phyloP scores from a whole-genome alignment of 2,113 vertebrate species.

The Dermatemys mawii region DNA sequence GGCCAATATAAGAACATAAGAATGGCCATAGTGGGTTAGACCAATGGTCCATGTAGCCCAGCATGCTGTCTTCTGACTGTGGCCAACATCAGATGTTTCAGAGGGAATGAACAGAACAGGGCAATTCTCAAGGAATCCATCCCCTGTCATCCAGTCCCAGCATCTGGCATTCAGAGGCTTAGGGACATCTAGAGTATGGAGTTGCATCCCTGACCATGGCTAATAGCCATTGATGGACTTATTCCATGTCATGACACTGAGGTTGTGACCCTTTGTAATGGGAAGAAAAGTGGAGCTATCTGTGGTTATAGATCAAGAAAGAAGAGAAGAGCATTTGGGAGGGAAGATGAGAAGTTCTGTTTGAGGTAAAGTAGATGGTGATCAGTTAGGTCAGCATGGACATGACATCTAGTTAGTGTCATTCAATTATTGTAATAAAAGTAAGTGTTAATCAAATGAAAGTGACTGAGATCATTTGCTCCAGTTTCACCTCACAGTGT shows the following conservation, averaged over 20 bases:
- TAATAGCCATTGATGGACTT: too few species aligned
- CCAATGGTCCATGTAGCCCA: too few species aligned
- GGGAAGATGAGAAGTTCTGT: not conserved
- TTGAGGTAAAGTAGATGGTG: not conserved
- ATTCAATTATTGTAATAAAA: not conserved
- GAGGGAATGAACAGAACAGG: too few species aligned
- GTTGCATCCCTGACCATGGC: too few species aligned
- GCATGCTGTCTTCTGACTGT: too few species aligned
- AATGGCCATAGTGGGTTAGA: not conserved
- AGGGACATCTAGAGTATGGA: too few species aligned
- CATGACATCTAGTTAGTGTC: not conserved
- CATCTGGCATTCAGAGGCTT: too few species aligned
- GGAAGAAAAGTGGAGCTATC: not conserved
- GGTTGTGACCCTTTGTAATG: not conserved
- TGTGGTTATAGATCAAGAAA: not conserved
- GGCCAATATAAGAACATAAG: not conserved
- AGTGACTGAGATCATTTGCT: constrained; percentile 6
- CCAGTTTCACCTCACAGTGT: not conserved
- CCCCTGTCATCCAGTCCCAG: too few species aligned
- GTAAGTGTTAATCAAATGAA: constrained; percentile 41
- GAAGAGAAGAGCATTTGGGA: not conserved
- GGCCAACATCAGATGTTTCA: too few species aligned
- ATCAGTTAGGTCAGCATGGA: not conserved
- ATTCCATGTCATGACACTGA: too few species aligned
- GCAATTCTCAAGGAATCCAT: too few species aligned